Evolutionary conservation across 1,140 invertebrate species (phyloP).

Genomic region (Leucophenga varia): DNA sequence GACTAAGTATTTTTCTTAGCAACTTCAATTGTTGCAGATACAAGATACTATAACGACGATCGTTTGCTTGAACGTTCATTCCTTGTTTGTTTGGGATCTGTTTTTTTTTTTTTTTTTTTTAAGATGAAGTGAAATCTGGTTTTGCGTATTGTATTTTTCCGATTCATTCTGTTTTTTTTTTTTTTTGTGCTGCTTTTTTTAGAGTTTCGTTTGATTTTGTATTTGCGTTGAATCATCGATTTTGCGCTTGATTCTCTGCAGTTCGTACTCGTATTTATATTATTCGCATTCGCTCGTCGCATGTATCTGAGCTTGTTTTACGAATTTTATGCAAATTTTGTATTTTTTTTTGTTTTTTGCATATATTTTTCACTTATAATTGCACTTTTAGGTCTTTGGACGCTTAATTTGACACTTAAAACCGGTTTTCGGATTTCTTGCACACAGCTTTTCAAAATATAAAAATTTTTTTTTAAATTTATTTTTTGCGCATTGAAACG

Average conservation of each 20-base stretch:
- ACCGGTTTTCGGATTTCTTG: slow-evolving; percentile 22
- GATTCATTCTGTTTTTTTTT: slow-evolving; percentile 16
- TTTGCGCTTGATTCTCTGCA: slow-evolving; percentile 3
- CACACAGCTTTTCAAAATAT: slow-evolving; percentile 25
- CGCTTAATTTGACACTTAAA: slow-evolving; percentile 25
- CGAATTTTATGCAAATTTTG: slow-evolving; percentile 25
- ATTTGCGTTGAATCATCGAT: slow-evolving; percentile 44
- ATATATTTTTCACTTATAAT: no score
- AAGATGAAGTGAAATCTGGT: slow-evolving; percentile 45
- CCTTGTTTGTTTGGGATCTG: background rate
- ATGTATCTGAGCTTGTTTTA: no score
- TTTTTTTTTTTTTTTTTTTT: slow-evolving; percentile 21
- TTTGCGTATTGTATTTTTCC: slow-evolving; percentile 6
- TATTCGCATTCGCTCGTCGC: slow-evolving; percentile 17
- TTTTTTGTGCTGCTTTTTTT: no score
- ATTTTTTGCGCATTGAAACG: no score
- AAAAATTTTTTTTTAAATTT: background rate
- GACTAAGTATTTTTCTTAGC: no score
- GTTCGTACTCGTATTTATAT: background rate
- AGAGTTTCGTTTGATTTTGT: no score
- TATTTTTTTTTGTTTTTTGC: slow-evolving; percentile 5
- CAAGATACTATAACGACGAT: no score
- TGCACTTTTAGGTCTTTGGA: slow-evolving; percentile 35
- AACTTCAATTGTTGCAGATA: no score
- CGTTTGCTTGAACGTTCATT: no score